Percentiles rank a stretch among this genome's conserved stretches.
Conservation (phyloP, 2,113 vertebrate species). For the Artemisiospiza belli region DNA sequence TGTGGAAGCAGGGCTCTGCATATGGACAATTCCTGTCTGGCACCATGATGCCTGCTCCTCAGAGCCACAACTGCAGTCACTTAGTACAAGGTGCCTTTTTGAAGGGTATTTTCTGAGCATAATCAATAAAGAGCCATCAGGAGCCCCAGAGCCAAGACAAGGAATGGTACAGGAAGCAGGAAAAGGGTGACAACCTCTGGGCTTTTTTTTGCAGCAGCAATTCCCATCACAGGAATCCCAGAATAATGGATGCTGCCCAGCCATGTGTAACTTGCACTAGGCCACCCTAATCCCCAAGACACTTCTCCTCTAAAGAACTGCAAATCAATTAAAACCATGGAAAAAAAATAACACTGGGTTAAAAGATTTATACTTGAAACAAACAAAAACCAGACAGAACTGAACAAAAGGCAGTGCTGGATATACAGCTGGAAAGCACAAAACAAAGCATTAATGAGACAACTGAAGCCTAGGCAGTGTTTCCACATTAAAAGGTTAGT, state of each 20-base stretch:
- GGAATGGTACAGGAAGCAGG: not conserved
- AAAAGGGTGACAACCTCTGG: constrained; percentile 15
- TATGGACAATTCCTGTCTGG: not conserved
- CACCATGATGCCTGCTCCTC: not conserved
- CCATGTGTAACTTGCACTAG: constrained; percentile 34
- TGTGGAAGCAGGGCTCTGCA: not conserved
- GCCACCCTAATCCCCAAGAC: constrained; percentile 46
- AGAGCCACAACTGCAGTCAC: not conserved
- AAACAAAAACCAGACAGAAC: constrained; percentile 46
- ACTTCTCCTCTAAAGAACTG: constrained; percentile 33
- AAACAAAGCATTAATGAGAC: constrained; percentile 65
- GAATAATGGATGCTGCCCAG: constrained; percentile 38
- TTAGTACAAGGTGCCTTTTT: not conserved
- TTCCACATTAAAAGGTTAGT: constrained; percentile 61
- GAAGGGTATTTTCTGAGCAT: constrained; percentile 34
- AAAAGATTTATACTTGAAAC: constrained; percentile 60
- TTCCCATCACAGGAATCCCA: not conserved
- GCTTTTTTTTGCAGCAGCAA: not conserved
- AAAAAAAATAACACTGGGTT: constrained; percentile 34
- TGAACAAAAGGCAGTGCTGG: constrained; percentile 55
- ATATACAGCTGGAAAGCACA: constrained; percentile 59
- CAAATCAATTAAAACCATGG: constrained; percentile 62
- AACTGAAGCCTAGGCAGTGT: constrained; percentile 19
- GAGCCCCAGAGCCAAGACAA: not conserved
- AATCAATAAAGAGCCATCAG: constrained; percentile 40